Base-by-base conservation (phyloP, 2,797 vertebrate genomes). In the Sciaenops ocellatus region DNA sequence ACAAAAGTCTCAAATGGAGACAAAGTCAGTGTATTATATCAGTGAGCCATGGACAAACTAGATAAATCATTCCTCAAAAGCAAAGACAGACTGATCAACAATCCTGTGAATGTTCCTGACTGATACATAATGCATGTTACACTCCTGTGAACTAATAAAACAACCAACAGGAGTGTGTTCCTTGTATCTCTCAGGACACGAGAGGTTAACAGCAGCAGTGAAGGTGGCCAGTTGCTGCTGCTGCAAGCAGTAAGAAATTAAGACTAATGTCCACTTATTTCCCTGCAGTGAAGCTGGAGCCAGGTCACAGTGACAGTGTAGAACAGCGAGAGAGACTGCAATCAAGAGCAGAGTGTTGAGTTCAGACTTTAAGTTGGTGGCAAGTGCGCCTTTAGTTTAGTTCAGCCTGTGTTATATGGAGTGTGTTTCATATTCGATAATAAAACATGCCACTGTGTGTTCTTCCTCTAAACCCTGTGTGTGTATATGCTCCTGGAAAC, bases 251-350 rank as follows among this genome's bases (percentile, higher is more conserved):
- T n/a, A 57, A 56, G 72, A 79, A 81, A 86, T 83, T 69, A 85
- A 80, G 73, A 82, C 63, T 78, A 81, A 87, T 77, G 82, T 82
- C 65, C 56, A 74, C 79, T 85, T 70, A 60, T 78, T 71, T 66
- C 42, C 34, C 64, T 44, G 63, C 54, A 70, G 63, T 44, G 61
- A 65, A 6, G 67, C 65, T 73, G 26, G 28, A 67, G 84, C n/a
- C 55, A 38, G 51, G 68, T 55, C 72, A 47, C 66, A 11, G 22
- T 71, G 61, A 84, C 51, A 59, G 56, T 16, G 20, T 2, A 28
- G 30, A 76, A 51, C 67, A 50, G 24, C 48, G 5, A 59, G 8
- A 79, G 54, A 57, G 41, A 56, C 46, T 42, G 57, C 56, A 80
- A 84, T 65, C 48, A 65, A 51, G n/a, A 67, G 54, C 50, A 15